Base-by-base conservation (phyloP, 1,140 invertebrate genomes). In the Amphibalanus amphitrite region DNA sequence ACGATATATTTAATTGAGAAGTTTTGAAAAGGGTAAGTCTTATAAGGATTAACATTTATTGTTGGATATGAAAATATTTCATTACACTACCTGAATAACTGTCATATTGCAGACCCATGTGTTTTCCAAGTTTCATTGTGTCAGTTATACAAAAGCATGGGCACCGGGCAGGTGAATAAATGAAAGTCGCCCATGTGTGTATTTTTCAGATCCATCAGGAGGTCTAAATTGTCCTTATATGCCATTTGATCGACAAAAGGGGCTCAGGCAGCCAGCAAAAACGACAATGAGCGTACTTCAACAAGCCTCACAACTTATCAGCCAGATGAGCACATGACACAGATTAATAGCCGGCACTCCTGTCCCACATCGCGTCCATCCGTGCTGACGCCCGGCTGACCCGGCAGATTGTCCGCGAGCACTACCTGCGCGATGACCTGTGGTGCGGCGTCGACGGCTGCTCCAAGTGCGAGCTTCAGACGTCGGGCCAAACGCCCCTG, bases 341-440 rank as follows among this genome's bases (percentile, higher is more conserved):
- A 0, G 28, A 33, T 26, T 28, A 10, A 3, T 8, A 29, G 13
- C 69, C 0, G 30, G 3, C 26, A 13, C n/a, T 70, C 28, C 40
- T 67, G n/a, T 3, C 65, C 20, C n/a, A 40, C 6, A 1, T 25
- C 30, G 28, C 26, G n/a, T 33, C 40, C 20, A 26, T 72, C 13
- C 23, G n/a, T 20, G 28, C 29, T 69, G n/a, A 68, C 64, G n/a
- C 71, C 28, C 4, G 23, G 59, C 29, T 20, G n/a, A 28, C 3
- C 64, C 76, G 74, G 73, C 74, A 90, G 87, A 88, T 95, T 78
- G 91, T 96, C 0, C 84, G 94, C 74, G 96, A 99, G 80, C 94
- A 97, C 82, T 98, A 99, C 79, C 85, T 98, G 0, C 83, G 96
- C 73, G 91, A 95, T 85, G 95, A 99, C 82, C 90, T 98, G 75